Conservation (phyloP, 2,797 vertebrate species). For the Cichlasoma orientale region DNA sequence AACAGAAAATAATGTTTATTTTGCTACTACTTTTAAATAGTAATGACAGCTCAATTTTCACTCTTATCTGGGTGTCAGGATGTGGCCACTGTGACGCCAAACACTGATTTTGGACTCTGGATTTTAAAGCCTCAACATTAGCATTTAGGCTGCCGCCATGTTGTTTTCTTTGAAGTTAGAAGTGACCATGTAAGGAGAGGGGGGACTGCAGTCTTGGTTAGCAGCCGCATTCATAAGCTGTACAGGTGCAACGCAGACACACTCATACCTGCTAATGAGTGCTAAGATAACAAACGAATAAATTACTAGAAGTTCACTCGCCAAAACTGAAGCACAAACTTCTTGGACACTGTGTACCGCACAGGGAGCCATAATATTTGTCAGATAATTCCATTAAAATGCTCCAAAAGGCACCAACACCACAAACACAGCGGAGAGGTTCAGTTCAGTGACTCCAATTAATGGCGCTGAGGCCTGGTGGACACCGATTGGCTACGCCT, state of each 20-base stretch:
- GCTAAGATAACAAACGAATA: background rate
- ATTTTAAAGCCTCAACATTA: background rate
- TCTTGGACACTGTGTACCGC: background rate
- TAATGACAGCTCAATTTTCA: background rate
- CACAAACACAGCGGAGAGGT: background rate
- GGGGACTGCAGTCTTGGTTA: background rate
- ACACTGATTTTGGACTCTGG: background rate
- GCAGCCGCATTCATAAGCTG: background rate
- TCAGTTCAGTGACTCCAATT: slow-evolving; percentile 1
- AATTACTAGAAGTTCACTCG: background rate
- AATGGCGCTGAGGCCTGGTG: background rate
- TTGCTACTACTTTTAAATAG: background rate
- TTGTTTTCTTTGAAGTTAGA: background rate
- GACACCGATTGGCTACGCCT: background rate
- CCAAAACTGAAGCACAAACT: background rate
- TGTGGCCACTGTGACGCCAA: background rate
- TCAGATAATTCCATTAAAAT: slow-evolving; percentile 1
- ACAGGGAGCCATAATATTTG: background rate
- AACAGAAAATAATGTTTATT: background rate
- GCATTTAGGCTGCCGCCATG: background rate
- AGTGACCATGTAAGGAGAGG: background rate
- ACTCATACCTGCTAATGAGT: background rate
- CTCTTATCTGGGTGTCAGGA: background rate
- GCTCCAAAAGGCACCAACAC: background rate
- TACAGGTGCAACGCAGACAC: background rate